Evolutionary conservation across 1,140 invertebrate genomes (phyloP).

Genomic region (Phocides pigmalion): DNA sequence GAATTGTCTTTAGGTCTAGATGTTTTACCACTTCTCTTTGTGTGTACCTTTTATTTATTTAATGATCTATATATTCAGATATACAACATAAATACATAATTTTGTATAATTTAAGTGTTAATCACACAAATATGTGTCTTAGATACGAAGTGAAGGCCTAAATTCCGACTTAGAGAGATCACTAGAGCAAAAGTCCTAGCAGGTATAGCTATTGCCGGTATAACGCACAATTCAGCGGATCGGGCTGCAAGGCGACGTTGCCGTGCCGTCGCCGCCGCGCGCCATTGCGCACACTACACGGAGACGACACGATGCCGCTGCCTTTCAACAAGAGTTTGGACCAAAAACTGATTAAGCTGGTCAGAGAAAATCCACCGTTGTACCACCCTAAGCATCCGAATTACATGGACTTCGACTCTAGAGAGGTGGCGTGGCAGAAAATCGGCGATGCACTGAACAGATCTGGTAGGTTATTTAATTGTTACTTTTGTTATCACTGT

Average conservation of each 20-base stretch:
- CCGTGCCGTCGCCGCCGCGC: slow-evolving; percentile 45
- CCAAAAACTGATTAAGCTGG: slow-evolving; percentile 56
- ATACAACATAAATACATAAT: too few species aligned
- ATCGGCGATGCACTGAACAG: slow-evolving; percentile 63
- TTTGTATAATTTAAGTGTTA: too few species aligned
- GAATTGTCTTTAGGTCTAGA: too few species aligned
- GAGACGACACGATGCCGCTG: slow-evolving; percentile 45
- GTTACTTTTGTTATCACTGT: neutral
- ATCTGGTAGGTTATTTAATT: slow-evolving; percentile 59
- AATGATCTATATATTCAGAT: too few species aligned
- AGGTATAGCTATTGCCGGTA: neutral
- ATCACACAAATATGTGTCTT: too few species aligned
- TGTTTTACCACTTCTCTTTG: too few species aligned
- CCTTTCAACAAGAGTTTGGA: slow-evolving; percentile 68
- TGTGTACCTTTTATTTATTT: too few species aligned
- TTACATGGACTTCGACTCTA: slow-evolving; percentile 64
- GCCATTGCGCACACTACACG: slow-evolving; percentile 28
- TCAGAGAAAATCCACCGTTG: slow-evolving; percentile 63
- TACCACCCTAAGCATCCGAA: slow-evolving; percentile 63
- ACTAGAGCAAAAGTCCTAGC: too few species aligned
- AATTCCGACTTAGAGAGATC: too few species aligned
- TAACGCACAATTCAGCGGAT: slow-evolving; percentile 4
- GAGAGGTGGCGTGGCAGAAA: slow-evolving; percentile 72
- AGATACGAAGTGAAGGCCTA: too few species aligned
- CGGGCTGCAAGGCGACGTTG: slow-evolving; percentile 59